Percentiles rank a stretch among this genome's conserved stretches.
Evolutionary conservation across 2,888 invertebrate genomes (phyloP).

Genomic region (Sesamia inferens): DNA sequence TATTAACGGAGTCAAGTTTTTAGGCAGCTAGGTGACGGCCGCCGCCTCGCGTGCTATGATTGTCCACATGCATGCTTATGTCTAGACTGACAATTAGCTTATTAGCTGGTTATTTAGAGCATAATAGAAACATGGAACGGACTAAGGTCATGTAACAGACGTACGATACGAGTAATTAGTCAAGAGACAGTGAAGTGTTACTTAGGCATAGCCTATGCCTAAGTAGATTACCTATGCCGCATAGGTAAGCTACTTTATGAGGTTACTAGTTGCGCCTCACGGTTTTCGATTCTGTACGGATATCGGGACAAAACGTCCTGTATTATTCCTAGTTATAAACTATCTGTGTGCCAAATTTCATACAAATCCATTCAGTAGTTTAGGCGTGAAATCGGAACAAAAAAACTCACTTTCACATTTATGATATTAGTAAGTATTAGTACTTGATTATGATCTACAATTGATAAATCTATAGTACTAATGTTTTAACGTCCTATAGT

Average conservation of each 20-base stretch:
- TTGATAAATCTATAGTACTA: no score
- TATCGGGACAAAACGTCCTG: no score
- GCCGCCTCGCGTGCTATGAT: constrained; percentile 55
- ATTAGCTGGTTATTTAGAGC: constrained; percentile 71
- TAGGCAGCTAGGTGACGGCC: constrained; percentile 56
- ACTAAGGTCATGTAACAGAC: constrained; percentile 53
- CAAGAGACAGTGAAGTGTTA: background rate
- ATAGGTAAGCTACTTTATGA: background rate
- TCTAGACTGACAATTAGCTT: constrained; percentile 62
- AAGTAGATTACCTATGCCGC: background rate
- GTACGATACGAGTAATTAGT: constrained; percentile 9
- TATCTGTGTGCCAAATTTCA: no score
- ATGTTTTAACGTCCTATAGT: no score
- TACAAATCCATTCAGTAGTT: no score
- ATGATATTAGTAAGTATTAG: no score
- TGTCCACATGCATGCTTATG: constrained; percentile 56
- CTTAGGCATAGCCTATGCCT: no score
- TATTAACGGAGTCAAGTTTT: constrained; percentile 58
- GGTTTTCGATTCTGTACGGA: no score
- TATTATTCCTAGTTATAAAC: no score
- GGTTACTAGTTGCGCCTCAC: no score
- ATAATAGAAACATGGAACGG: constrained; percentile 58
- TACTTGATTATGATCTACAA: background rate
- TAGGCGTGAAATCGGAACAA: no score
- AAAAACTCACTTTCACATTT: background rate